Conservation (phyloP, 2,888 invertebrate genomes). For the Vandiemenella viatica region DNA sequence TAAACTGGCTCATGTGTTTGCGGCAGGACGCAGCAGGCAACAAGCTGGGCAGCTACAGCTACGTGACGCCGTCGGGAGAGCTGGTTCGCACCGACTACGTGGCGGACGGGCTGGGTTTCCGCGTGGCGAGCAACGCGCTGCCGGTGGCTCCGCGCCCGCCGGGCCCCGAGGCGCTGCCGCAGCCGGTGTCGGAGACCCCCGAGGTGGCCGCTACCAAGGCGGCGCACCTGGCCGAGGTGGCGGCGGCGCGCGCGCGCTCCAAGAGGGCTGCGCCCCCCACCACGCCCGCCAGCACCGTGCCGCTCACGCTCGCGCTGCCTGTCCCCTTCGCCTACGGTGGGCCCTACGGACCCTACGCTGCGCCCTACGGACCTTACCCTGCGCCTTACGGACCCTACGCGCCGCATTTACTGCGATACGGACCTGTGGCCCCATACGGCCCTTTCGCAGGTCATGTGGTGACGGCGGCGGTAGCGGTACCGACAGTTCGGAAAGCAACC, state of each 20-base stretch:
- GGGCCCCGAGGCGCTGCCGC: conserved; percentile 15
- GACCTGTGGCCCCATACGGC: no score
- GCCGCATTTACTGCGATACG: no score
- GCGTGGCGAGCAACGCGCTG: conserved; percentile 24
- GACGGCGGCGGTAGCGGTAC: background rate
- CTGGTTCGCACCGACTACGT: conserved; percentile 22
- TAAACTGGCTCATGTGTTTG: background rate
- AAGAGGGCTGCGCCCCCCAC: background rate
- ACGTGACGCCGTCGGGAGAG: conserved; percentile 24
- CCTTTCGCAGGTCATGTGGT: no score
- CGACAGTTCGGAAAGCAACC: background rate
- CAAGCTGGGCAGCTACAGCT: conserved; percentile 22
- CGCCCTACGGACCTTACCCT: conserved; percentile 5
- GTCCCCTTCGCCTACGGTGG: conserved; percentile 16
- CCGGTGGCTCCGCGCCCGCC: conserved; percentile 21
- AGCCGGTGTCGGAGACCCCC: conserved; percentile 20
- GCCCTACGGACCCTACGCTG: conserved; percentile 6
- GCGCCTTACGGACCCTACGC: no score
- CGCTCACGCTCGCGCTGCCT: conserved; percentile 4
- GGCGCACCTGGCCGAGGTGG: conserved; percentile 18
- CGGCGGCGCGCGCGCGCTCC: conserved; percentile 13
- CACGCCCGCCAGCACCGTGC: conserved; percentile 7
- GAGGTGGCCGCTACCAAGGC: conserved; percentile 20
- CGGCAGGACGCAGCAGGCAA: conserved; percentile 20
- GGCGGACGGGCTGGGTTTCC: conserved; percentile 23